Evolutionary conservation across 1,140 invertebrate species (phyloP), one percentile per base, ranked within the genome.

Genomic region (Neomicropteryx cornuta): DNA sequence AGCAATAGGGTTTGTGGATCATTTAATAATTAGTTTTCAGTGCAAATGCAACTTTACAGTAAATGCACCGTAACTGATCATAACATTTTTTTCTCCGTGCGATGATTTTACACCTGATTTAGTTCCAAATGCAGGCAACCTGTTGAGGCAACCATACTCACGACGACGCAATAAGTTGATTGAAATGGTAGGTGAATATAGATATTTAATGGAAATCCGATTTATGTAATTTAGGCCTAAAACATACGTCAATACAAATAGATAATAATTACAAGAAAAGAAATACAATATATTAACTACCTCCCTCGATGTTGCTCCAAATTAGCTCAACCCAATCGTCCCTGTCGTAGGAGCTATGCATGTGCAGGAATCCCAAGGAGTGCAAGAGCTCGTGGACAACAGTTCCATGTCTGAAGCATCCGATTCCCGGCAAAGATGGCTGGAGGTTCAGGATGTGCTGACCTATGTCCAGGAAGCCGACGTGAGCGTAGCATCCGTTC

Each of bases 311-410:
- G 49, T 85, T 84, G 29, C 78, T 64, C 57, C 71, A 72, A 28
- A 71, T 59, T 36, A 87, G 77, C 18, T 57, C 65, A 2, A 87
- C 74, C 52, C 75, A 84, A 3, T 76, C 49, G 47, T 86, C 79
- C n/a, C 83, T 59, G 55, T 87, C 75, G 18, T 71, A 62, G 14
- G 79, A 66, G 44, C 76, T 75, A 49, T 87, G 83, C 59, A 87
- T 82, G 46, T 87, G 76, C 33, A 72, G 71, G 56, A 83, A 81
- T 11, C 81, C 81, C 2, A 81, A 56, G 3, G 79, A 75, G 48
- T 83, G 81, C 53, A 81, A 60, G 42, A 80, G 62, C 56, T 83
- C 81, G 51, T 84, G 80, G 2, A 80, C 68, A 30, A 81, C 60
- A 37, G 62, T 66, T 29, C 56, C 58, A 43, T 66, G 55, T 1